Percentiles rank a stretch among this genome's conserved stretches.
Conservation (phyloP, 1,140 invertebrate species). For the Cherax destructor region DNA sequence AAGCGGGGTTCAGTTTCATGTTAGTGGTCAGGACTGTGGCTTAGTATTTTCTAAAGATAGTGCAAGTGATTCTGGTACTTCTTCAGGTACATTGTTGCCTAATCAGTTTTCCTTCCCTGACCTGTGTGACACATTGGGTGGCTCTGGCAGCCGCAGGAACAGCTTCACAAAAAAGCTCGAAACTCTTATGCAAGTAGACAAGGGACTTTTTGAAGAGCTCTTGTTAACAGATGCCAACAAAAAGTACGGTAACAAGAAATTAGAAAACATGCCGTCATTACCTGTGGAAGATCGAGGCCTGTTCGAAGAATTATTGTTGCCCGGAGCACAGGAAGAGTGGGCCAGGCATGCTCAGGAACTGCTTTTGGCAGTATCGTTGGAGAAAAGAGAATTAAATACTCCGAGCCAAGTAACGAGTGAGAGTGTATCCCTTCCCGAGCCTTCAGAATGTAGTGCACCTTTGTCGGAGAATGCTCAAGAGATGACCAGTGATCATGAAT, state of each 20-base stretch:
- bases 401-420: not conserved
- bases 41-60: constrained; percentile 46
- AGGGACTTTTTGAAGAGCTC: constrained; percentile 70
- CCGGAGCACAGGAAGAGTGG: constrained; percentile 65
- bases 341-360: constrained; percentile 53
- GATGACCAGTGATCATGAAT: constrained; percentile 4
- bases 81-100: constrained; percentile 33
- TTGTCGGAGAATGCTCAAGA: constrained; percentile 11
- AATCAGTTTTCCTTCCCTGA: constrained; percentile 58
- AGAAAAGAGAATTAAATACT: constrained; percentile 48
- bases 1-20: constrained; percentile 32
- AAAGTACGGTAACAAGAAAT: constrained; percentile 31
- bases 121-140: constrained; percentile 26
- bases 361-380: constrained; percentile 47
- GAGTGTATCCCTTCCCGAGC: not conserved
- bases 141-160: constrained; percentile 45
- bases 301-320: constrained; percentile 68
- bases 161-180: constrained; percentile 53
- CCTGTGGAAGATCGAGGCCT: constrained; percentile 46
- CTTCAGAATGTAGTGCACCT: constrained; percentile 22
- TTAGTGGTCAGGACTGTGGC: constrained; percentile 44
- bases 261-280: constrained; percentile 54
- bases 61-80: constrained; percentile 25
- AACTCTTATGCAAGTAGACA: constrained; percentile 65
- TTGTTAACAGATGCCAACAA: constrained; percentile 63